Evolutionary conservation across 2,888 invertebrate species (phyloP).

Genomic region (Kryphioiulus occultus): DNA sequence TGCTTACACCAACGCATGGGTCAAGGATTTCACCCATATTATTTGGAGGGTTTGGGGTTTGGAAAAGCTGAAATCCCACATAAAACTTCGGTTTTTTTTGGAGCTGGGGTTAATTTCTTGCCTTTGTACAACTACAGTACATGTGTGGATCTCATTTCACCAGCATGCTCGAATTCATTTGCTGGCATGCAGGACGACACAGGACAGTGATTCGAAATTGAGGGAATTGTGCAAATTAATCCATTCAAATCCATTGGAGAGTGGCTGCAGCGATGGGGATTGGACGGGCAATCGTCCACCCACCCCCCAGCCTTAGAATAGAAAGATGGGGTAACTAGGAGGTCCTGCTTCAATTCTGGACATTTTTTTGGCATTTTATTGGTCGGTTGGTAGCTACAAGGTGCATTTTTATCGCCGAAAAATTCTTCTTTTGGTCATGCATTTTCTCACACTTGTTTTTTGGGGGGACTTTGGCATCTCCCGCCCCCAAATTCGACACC

Average conservation of each 20-base stretch:
- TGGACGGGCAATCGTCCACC: neutral
- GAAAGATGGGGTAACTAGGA: neutral
- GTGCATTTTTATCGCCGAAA: neutral
- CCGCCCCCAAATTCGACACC: neutral
- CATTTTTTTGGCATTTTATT: neutral
- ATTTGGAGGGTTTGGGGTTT: no score
- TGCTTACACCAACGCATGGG: no score
- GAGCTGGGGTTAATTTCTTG: neutral
- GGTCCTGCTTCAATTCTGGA: neutral
- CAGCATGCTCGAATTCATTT: neutral
- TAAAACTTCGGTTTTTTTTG: neutral
- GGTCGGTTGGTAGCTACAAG: neutral
- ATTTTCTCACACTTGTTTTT: conserved; percentile 4
- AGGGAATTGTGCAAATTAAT: neutral
- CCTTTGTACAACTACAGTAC: neutral
- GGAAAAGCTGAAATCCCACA: neutral
- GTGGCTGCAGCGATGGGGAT: neutral
- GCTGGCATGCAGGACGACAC: conserved; percentile 4
- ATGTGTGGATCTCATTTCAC: neutral
- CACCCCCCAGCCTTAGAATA: neutral
- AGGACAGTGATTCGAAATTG: neutral
- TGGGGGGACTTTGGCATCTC: neutral
- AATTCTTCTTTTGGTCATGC: neutral
- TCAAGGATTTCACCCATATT: neutral
- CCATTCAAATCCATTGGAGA: neutral